Evolutionary conservation across 1,140 invertebrate species (phyloP).

Genomic region (Diachasma alloeum): DNA sequence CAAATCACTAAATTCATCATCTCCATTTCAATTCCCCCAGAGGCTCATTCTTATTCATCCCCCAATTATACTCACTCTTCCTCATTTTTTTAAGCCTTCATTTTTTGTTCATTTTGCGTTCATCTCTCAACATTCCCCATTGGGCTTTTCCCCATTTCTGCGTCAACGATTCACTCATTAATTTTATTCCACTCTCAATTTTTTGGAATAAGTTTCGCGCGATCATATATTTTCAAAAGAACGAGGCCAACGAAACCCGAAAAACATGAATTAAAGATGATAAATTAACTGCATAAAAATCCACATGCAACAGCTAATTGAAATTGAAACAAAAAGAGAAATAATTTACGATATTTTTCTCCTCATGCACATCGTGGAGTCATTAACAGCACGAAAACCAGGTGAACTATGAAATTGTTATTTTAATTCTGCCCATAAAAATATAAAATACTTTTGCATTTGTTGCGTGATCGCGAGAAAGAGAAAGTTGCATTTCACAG

Average conservation of each 20-base stretch:
- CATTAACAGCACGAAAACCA: neutral
- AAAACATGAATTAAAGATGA: no score
- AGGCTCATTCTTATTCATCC: no score
- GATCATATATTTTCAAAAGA: neutral
- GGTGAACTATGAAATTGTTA: neutral
- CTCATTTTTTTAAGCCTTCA: no score
- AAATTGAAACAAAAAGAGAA: neutral
- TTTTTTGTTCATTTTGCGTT: no score
- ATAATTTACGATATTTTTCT: neutral
- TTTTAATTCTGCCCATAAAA: neutral
- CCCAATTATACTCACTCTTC: no score
- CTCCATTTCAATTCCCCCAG: neutral
- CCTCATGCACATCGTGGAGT: neutral
- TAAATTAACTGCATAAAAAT: neutral
- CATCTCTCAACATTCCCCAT: no score
- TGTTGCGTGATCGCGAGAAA: slow-evolving; percentile 22
- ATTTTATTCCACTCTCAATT: no score
- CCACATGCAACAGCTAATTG: neutral
- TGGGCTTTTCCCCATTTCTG: no score
- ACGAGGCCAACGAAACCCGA: neutral
- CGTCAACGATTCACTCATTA: no score
- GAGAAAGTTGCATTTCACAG: slow-evolving; percentile 29
- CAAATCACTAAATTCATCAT: neutral
- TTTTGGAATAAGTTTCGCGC: neutral
- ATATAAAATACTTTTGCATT: slow-evolving; percentile 17